These are phyloP conservation scores for Nicator chloris DNA, from an alignment of 2,113 vertebrate genomes.

Conservation along the genomic window DNA sequence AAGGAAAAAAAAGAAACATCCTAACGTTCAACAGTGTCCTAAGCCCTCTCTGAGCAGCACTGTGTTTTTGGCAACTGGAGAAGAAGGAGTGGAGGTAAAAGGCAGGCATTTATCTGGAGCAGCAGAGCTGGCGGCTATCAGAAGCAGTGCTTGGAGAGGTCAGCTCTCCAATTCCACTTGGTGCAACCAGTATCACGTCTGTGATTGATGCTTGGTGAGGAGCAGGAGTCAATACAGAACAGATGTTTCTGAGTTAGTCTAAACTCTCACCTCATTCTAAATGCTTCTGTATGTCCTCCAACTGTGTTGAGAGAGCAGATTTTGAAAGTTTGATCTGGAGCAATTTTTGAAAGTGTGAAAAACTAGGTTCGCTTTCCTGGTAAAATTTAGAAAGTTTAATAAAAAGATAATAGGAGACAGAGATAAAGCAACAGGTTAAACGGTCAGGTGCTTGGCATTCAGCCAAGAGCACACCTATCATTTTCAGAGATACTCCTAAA, in stretches of 20 bases:
- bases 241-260: neutral
- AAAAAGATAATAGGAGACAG: too few relatives aligned
- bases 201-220: neutral
- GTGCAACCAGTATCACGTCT: rapidly evolving
- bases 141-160: neutral
- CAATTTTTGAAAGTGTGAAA: neutral
- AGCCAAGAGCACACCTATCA: too few relatives aligned
- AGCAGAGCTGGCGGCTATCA: neutral
- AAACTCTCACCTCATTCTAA: neutral
- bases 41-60: rapidly evolving
- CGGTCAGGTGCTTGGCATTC: too few relatives aligned
- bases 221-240: neutral
- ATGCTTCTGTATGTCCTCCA: neutral
- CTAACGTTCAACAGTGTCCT: neutral
- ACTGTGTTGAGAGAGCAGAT: neutral
- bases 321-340: neutral
- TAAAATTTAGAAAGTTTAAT: too few relatives aligned
- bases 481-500: too few relatives aligned
- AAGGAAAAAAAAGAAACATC: neutral
- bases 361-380: too few relatives aligned
- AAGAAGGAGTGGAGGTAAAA: neutral
- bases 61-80: neutral
- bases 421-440: too few relatives aligned
- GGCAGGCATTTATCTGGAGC: neutral
- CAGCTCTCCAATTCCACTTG: neutral